These are phyloP conservation scores for Drosophila saltans DNA, from an alignment of 1,140 invertebrate genomes.

Conservation along the genomic window DNA sequence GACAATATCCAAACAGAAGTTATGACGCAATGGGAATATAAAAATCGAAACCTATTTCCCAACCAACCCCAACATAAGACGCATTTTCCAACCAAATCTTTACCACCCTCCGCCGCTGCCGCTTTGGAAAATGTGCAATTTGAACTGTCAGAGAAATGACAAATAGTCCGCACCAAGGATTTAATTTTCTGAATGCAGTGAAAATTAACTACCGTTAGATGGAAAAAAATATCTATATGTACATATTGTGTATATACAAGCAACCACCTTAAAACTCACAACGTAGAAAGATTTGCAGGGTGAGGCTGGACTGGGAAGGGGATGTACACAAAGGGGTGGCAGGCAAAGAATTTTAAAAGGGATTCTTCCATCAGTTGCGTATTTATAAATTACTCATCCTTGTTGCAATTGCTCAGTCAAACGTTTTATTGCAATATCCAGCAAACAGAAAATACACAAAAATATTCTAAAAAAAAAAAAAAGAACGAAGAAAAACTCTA, in stretches of 20 bases:
- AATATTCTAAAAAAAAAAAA: slow-evolving; percentile 16
- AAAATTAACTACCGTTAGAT: slow-evolving; percentile 58
- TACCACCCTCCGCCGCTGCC: background rate
- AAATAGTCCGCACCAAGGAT: slow-evolving; percentile 69
- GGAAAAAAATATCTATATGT: slow-evolving; percentile 40
- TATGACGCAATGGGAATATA: slow-evolving; percentile 60
- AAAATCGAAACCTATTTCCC: slow-evolving; percentile 16
- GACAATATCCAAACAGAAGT: slow-evolving; percentile 61
- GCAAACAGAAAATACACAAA: background rate
- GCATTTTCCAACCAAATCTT: slow-evolving; percentile 38
- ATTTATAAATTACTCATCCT: slow-evolving; percentile 74
- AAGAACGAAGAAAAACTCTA: slow-evolving; percentile 26
- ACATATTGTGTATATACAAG: slow-evolving; percentile 7
- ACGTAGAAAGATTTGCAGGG: background rate
- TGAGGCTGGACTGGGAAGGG: background rate
- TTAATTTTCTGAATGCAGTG: slow-evolving; percentile 71
- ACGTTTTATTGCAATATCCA: slow-evolving; percentile 74
- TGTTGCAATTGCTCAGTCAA: slow-evolving; percentile 62
- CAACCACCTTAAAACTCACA: slow-evolving; percentile 63
- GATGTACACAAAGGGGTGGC: slow-evolving; percentile 2
- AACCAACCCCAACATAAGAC: slow-evolving; percentile 55
- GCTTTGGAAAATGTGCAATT: slow-evolving; percentile 44
- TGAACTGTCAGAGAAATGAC: slow-evolving; percentile 77
- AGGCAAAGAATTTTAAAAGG: slow-evolving; percentile 34
- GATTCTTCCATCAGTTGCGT: slow-evolving; percentile 29